These are phyloP conservation scores for Cichlasoma orientale DNA, from an alignment of 2,797 vertebrate species.

Conservation along the genomic window DNA sequence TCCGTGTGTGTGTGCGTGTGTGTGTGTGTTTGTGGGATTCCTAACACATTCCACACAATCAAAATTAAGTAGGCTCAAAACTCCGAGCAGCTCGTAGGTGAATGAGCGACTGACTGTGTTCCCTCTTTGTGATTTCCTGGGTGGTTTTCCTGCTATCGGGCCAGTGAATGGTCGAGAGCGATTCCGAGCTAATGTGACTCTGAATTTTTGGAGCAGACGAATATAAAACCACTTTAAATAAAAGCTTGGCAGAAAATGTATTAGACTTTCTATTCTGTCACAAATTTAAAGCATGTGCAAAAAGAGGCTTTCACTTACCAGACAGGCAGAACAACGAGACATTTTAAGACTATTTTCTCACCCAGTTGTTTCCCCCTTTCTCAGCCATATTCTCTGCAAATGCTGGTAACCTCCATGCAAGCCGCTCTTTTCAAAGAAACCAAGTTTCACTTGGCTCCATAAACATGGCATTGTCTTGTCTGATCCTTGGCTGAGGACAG, in stretches of 20 bases:
- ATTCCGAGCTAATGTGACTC: slow-evolving; percentile 10
- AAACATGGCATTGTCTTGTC: slow-evolving; percentile 57
- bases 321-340: neutral
- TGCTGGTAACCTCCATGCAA: neutral
- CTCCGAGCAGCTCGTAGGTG: slow-evolving; percentile 52
- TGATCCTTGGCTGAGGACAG: slow-evolving; percentile 44
- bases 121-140: slow-evolving; percentile 21
- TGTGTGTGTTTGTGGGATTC: slow-evolving; percentile 19
- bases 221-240: neutral
- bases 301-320: slow-evolving; percentile 11
- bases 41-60: slow-evolving; percentile 45
- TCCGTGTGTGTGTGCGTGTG: neutral
- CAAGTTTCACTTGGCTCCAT: slow-evolving; percentile 30
- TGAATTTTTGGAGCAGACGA: slow-evolving; percentile 5
- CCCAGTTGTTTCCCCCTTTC: neutral
- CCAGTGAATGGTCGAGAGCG: slow-evolving; percentile 10
- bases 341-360: slow-evolving; percentile 8
- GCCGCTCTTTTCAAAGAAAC: neutral
- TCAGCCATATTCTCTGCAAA: slow-evolving; percentile 17
- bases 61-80: slow-evolving; percentile 50
- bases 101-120: slow-evolving; percentile 48
- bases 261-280: neutral
- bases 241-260: slow-evolving; percentile 11
- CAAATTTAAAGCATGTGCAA: slow-evolving; percentile 10
- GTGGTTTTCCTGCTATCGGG: slow-evolving; percentile 14